phyloP scores from a whole-genome alignment of 2,888 invertebrate species.

The Vandiemenella viatica region DNA sequence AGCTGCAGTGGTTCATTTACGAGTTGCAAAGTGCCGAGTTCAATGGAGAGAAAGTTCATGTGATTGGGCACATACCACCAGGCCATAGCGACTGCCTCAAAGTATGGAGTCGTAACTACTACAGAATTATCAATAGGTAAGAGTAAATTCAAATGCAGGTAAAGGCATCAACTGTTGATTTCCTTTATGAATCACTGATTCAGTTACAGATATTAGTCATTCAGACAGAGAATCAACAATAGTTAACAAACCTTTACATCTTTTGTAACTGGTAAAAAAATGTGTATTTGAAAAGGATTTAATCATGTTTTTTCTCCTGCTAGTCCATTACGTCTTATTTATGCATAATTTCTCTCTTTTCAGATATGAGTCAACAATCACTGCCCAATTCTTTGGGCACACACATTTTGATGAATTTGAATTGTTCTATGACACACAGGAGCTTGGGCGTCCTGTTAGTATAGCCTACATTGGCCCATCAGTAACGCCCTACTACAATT shows the following conservation, averaged over 20 bases:
- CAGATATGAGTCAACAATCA: slow-evolving; percentile 72
- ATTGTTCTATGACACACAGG: slow-evolving; percentile 75
- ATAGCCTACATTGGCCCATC: slow-evolving; percentile 90
- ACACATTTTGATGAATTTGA: slow-evolving; percentile 91
- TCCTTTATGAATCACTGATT: no score
- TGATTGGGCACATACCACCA: slow-evolving; percentile 93
- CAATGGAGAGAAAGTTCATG: slow-evolving; percentile 86
- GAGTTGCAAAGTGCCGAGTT: slow-evolving; percentile 88
- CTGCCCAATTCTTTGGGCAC: slow-evolving; percentile 85
- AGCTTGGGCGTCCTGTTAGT: slow-evolving; percentile 65
- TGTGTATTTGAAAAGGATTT: no score
- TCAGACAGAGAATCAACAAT: no score
- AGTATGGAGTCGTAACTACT: slow-evolving; percentile 91
- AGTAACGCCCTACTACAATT: slow-evolving; percentile 79
- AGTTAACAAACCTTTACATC: no score
- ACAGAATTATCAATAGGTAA: slow-evolving; percentile 65
- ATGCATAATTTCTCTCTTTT: slow-evolving; percentile 6
- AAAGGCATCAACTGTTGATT: no score
- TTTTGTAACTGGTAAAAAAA: no score
- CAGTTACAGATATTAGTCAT: no score
- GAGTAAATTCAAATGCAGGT: slow-evolving; percentile 9
- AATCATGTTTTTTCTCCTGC: no score
- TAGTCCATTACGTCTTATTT: no score
- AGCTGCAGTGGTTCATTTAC: slow-evolving; percentile 88
- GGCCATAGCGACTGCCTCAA: slow-evolving; percentile 86